These are phyloP conservation scores for Sebastes trivittatus DNA, from an alignment of 2,797 vertebrate genomes.

Conservation along the genomic window DNA sequence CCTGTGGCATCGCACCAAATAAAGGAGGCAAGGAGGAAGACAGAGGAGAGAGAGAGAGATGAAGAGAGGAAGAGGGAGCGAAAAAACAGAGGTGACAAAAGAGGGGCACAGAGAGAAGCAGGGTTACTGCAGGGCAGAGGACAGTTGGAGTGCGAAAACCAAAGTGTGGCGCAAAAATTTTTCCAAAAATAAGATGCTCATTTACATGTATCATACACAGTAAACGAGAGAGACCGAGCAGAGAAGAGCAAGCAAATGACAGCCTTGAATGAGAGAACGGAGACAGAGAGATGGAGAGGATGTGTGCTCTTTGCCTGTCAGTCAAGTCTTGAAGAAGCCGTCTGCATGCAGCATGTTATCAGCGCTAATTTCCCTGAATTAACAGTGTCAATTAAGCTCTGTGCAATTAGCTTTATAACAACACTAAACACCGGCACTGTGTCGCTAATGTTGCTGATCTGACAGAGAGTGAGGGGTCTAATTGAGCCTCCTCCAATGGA, in stretches of 20 bases:
- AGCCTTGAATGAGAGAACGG: conserved; percentile 54
- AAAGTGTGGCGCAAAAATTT: conserved; percentile 53
- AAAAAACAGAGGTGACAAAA: conserved; percentile 51
- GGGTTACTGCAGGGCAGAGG: conserved; percentile 89
- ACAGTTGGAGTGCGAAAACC: conserved; percentile 78
- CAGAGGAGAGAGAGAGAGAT: conserved; percentile 49
- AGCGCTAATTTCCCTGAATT: conserved; percentile 76
- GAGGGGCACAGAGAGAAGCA: conserved; percentile 76
- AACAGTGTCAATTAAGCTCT: conserved; percentile 80
- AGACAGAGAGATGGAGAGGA: conserved; percentile 61
- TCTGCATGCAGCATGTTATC: conserved; percentile 79
- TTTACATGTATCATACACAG: conserved; percentile 49
- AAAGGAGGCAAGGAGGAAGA: conserved; percentile 83
- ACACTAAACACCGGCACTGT: conserved; percentile 74
- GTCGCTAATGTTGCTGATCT: conserved; percentile 72
- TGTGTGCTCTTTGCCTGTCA: conserved; percentile 74
- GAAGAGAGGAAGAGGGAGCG: conserved; percentile 28
- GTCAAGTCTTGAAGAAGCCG: conserved; percentile 76
- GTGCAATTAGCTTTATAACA: conserved; percentile 78
- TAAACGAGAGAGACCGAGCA: conserved; percentile 36
- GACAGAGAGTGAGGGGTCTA: conserved; percentile 64
- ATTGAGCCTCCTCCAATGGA: conserved; percentile 60
- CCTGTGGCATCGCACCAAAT: conserved; percentile 89
- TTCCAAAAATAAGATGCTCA: conserved; percentile 49
- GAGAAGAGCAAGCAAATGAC: conserved; percentile 68